These are phyloP conservation scores for Lamellibrachia columna DNA, from an alignment of 2,888 invertebrate genomes.

Conservation along the genomic window DNA sequence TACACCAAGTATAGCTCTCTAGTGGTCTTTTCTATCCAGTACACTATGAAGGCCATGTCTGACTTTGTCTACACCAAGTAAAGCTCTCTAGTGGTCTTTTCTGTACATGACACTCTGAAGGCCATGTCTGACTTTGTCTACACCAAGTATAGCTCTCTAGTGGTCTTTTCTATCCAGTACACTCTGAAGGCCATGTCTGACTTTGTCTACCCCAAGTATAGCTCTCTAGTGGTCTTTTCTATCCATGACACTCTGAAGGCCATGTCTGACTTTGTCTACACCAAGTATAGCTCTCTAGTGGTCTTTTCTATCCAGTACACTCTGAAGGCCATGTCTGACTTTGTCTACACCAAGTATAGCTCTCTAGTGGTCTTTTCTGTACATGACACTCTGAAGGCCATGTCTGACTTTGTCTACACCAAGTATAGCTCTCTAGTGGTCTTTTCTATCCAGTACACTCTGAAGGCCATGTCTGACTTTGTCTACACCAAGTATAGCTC, in stretches of 20 bases:
- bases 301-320: conserved; percentile 35
- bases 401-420: conserved; percentile 40
- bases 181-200: conserved; percentile 13
- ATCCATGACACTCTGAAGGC: neutral
- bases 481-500: too few species aligned
- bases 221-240: conserved; percentile 44
- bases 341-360: conserved; percentile 38
- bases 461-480: too few species aligned
- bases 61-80: conserved; percentile 40
- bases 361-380: conserved; percentile 44
- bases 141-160: conserved; percentile 40
- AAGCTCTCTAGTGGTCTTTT: conserved; percentile 43
- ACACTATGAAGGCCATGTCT: neutral
- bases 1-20: conserved; percentile 42
- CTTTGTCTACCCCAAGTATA: conserved; percentile 39
- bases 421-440: too few species aligned
- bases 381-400: neutral
- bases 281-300: conserved; percentile 41
- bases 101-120: conserved; percentile 21
- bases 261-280: conserved; percentile 38
- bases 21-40: conserved; percentile 41
- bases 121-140: conserved; percentile 35
- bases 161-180: conserved; percentile 39
- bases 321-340: conserved; percentile 18
- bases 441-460: too few species aligned